Evolutionary conservation across 1,140 invertebrate species (phyloP), one percentile per base, ranked within the genome.

Genomic region (Caenorhabditis tropicalis): DNA sequence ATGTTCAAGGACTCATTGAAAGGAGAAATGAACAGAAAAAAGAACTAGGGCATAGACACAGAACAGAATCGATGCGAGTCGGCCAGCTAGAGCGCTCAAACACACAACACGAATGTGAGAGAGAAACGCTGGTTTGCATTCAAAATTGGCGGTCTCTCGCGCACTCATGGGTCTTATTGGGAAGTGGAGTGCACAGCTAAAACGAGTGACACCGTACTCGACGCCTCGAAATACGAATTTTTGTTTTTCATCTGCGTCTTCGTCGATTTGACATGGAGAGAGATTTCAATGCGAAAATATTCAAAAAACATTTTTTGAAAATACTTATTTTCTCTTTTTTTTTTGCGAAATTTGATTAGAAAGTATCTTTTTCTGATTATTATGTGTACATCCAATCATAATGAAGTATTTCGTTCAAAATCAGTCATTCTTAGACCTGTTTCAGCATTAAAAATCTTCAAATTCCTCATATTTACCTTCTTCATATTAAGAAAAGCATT

Each of bases 221-320:
- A 19, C 21, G 65, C 65, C 65, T 74, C 65, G 65, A 74, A 74
- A 74, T 74, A 74, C 65, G 36, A 74, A 74, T 33, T 74, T 74
- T 43, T 9, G 58, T 43, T 39, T 39, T 15, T 43, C 7, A 16
- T 65, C 58, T 65, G 58, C 29, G 58, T 65, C 58, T 65, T 31
- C 9, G 6, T 3, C 31, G 21, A n/a, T 16, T 27, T 27, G 4
- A n/a, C 58, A 65, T 19, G 15, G 58, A 3, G 31, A 65, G 58
- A 65, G 29, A 33, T 29, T 24, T 12, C 24, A 5, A 24, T 43
- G 36, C 65, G 65, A 74, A 74, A 74, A 43, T 5, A 43, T 74
- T 74, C 65, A 74, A 74, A 74, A 74, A 46, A 24, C 2, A 27
- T 56, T 56, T 27, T 24, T 27, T 51, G 15, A n/a, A n/a, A 51